Evolutionary conservation across 2,888 invertebrate species (phyloP), one percentile per base, ranked within the genome.

Genomic region (Andrena bicolor): DNA sequence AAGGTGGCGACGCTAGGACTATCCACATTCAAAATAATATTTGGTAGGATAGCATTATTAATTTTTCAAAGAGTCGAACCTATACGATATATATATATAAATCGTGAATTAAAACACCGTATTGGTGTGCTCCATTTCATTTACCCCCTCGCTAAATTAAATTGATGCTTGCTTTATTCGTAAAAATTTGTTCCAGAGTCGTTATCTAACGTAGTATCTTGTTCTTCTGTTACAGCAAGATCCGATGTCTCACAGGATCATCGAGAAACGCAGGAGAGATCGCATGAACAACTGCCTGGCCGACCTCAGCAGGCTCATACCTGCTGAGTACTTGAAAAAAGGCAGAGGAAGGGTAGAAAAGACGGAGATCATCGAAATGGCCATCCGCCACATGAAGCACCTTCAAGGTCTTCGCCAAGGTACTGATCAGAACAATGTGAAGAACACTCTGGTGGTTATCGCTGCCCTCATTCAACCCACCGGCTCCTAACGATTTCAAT

Each of bases 291-390:
- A 98, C 94, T 99, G 99, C 93, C 95, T 99, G 79, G 98, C 98
- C 0, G 98, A 99, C 94, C 95, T 99, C 41, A 98, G 98, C 72
- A 96, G 98, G 53, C 96, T 99, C 71, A 98, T 99, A 83, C 99
- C 99, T 0, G 96, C 98, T 0, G 97, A 98, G 91, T 99, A 98
- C 93, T 95, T 98, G 91, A 98, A 99, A 94, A 99, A 99, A 94
- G 99, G 99, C 7, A 96, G 99, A 73, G 99, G 99, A 20, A 95
- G 99, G 58, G 98, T 99, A 66, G 99, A 99, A 94, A 99, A 99
- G 94, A 99, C 99, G 0, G 99, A 99, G 95, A 99, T 99, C 82
- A 99, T 99, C 79, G 99, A 99, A 94, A 98, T 99, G 98, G 99
- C 99, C 58, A 99, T 99, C 85, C 96, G 98, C 76, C 98, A 99